Conservation (phyloP, 2,797 vertebrate genomes). For the Tapera naevia region DNA sequence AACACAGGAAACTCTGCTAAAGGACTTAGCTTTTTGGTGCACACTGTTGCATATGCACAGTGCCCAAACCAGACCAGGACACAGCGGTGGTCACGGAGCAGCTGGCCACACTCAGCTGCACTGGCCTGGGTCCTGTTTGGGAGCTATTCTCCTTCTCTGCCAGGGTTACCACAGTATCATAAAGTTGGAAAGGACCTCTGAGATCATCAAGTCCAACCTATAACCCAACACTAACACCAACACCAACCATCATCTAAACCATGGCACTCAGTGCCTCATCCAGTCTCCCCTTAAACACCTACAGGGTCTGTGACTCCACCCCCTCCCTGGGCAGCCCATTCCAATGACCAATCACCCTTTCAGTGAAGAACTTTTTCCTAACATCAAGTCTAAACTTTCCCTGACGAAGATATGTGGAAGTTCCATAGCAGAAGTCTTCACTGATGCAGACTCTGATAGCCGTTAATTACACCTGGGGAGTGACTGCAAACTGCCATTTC, state of each 20-base stretch:
- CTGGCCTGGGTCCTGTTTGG: not conserved
- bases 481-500: not conserved
- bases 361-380: too few species aligned
- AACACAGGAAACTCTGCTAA: not conserved
- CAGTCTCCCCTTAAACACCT: too few species aligned
- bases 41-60: not conserved
- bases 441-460: rapidly evolving
- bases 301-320: too few species aligned
- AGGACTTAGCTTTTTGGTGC: not conserved
- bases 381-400: too few species aligned
- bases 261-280: too few species aligned
- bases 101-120: not conserved
- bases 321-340: too few species aligned
- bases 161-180: not conserved
- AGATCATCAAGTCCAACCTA: too few species aligned
- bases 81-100: not conserved
- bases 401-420: rapidly evolving
- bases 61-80: not conserved
- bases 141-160: not conserved
- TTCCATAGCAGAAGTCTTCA: not conserved
- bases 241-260: too few species aligned
- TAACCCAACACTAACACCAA: too few species aligned
- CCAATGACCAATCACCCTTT: too few species aligned
- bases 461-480: not conserved
- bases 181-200: too few species aligned